Conservation (phyloP, 2,113 vertebrate genomes). For the Telmatochromis brichardi region DNA sequence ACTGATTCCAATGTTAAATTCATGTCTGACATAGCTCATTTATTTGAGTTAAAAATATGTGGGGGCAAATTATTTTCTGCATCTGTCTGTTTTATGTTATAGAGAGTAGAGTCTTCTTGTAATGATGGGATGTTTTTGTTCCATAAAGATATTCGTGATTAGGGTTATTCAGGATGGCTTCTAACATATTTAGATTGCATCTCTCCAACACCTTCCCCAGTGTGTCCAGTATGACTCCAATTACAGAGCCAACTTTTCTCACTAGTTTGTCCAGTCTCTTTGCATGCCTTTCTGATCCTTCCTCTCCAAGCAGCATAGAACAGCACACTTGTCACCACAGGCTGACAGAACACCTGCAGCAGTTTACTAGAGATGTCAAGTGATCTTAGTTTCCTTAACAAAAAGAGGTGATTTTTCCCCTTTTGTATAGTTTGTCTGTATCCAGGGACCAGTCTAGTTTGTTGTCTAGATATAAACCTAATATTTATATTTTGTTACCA, state of each 20-base stretch:
- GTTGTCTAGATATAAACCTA: fast-evolving
- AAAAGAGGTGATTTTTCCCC: not conserved
- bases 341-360: not conserved
- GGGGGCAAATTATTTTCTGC: not conserved
- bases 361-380: not conserved
- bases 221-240: not conserved
- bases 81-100: not conserved
- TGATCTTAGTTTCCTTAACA: not conserved
- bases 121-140: not conserved
- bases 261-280: not conserved
- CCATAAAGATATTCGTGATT: fast-evolving
- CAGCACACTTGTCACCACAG: not conserved
- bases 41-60: not conserved
- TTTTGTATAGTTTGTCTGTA: not conserved
- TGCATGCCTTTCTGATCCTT: not conserved
- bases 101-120: not conserved
- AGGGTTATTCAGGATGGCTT: not conserved
- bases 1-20: fast-evolving
- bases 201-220: not conserved
- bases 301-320: not conserved
- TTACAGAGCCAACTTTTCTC: not conserved
- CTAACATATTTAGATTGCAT: not conserved
- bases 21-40: not conserved
- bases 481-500: not conserved
- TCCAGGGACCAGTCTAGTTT: not conserved